Percentiles rank a stretch among this genome's conserved stretches.
phyloP scores from a whole-genome alignment of 2,797 vertebrate genomes.

The Bradypodion pumilum region DNA sequence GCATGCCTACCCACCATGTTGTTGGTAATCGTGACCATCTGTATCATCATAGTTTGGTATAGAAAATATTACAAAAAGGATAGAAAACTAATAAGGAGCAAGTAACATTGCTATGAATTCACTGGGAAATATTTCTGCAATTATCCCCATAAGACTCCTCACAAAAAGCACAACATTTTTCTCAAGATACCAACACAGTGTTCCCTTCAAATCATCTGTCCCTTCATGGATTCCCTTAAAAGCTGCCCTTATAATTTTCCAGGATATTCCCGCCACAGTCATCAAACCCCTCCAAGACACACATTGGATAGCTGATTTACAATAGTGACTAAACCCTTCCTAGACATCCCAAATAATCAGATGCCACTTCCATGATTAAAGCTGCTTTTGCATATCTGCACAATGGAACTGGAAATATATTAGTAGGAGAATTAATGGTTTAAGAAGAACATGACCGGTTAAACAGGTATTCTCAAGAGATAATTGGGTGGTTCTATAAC shows the following conservation, averaged over 20 bases:
- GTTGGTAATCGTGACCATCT: background rate
- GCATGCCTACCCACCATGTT: background rate
- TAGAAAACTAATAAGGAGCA: too few species aligned
- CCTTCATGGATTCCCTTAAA: background rate
- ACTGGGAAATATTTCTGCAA: background rate
- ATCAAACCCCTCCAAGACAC: background rate
- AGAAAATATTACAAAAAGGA: too few species aligned
- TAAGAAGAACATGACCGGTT: background rate
- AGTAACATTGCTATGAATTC: background rate
- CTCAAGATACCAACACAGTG: background rate
- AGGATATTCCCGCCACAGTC: background rate
- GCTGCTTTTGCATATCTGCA: background rate
- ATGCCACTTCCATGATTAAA: background rate
- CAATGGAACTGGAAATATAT: background rate
- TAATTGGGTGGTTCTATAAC: background rate
- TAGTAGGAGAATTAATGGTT: background rate
- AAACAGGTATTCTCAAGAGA: background rate
- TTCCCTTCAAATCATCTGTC: background rate
- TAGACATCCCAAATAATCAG: background rate
- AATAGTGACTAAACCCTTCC: background rate
- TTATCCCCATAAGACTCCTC: background rate
- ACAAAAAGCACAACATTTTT: background rate
- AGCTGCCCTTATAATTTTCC: background rate
- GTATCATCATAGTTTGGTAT: background rate
- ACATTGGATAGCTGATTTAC: background rate